Percentiles rank a stretch among this genome's conserved stretches.
These are phyloP conservation scores for Tetramorium bicarinatum DNA, from an alignment of 2,888 invertebrate genomes.

Conservation along the genomic window DNA sequence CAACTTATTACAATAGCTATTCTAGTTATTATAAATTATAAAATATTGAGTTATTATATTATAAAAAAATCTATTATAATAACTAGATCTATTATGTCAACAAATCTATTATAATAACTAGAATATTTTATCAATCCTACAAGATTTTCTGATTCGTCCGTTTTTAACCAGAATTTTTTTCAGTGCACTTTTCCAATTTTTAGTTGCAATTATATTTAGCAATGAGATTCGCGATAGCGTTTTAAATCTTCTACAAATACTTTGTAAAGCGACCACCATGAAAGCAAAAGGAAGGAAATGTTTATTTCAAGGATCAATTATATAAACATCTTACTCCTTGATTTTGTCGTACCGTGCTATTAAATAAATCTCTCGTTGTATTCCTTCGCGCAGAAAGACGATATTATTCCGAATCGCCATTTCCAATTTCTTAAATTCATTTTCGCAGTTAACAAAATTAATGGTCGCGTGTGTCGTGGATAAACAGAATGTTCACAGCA, in stretches of 20 bases:
- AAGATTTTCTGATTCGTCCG: no score
- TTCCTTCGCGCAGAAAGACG: neutral
- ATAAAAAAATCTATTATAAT: no score
- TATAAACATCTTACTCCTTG: neutral
- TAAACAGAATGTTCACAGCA: slow-evolving; percentile 7
- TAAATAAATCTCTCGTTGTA: neutral
- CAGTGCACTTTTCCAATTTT: no score
- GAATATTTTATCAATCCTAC: no score
- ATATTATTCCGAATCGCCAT: neutral
- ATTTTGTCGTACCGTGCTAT: neutral
- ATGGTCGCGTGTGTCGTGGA: neutral
- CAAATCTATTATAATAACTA: no score
- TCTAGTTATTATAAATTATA: no score
- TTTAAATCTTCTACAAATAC: neutral
- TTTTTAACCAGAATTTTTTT: no score
- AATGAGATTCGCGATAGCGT: no score
- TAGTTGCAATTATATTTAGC: no score
- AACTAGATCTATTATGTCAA: no score
- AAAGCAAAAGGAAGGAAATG: neutral
- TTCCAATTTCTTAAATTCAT: slow-evolving; percentile 2
- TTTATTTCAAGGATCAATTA: neutral
- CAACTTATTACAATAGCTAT: no score
- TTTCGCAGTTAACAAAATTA: slow-evolving; percentile 10
- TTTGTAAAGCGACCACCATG: neutral
- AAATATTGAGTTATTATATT: no score